Conservation (phyloP, 2,888 invertebrate genomes). For the Andrena bucephala region DNA sequence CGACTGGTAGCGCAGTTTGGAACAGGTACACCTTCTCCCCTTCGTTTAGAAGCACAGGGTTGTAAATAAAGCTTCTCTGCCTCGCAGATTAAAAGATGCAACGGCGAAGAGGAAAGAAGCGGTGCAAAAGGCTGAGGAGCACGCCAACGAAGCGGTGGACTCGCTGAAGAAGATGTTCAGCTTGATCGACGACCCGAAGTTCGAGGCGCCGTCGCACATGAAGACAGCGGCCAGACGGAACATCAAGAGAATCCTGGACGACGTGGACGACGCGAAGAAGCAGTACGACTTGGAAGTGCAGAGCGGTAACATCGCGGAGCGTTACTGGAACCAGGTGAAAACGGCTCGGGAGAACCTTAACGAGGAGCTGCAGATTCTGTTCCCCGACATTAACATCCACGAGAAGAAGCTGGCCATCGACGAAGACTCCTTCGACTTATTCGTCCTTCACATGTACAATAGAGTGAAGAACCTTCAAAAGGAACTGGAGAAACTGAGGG, state of each 20-base stretch:
- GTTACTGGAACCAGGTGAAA: conserved; percentile 93
- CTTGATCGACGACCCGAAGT: conserved; percentile 83
- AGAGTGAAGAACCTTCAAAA: conserved; percentile 92
- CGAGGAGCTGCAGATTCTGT: conserved; percentile 89
- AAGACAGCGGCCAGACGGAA: conserved; percentile 81
- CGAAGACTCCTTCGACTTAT: conserved; percentile 90
- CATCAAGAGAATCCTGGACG: conserved; percentile 85
- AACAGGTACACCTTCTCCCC: conserved; percentile 71
- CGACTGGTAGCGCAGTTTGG: conserved; percentile 74
- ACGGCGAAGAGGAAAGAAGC: conserved; percentile 87
- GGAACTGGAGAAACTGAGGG: conserved; percentile 91
- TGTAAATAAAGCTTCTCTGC: background rate
- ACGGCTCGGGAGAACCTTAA: conserved; percentile 87
- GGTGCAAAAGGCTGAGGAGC: conserved; percentile 87
- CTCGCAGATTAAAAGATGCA: conserved; percentile 86
- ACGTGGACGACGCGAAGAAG: conserved; percentile 88
- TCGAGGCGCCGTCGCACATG: conserved; percentile 83
- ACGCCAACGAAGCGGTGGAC: conserved; percentile 87
- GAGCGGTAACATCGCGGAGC: conserved; percentile 89
- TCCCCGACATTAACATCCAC: conserved; percentile 90
- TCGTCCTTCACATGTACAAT: conserved; percentile 92
- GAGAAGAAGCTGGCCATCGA: conserved; percentile 88
- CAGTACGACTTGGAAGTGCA: conserved; percentile 87
- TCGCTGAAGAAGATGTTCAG: conserved; percentile 84
- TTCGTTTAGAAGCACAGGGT: background rate